phyloP scores from a whole-genome alignment of 2,113 vertebrate species.

The Dromas ardeola region DNA sequence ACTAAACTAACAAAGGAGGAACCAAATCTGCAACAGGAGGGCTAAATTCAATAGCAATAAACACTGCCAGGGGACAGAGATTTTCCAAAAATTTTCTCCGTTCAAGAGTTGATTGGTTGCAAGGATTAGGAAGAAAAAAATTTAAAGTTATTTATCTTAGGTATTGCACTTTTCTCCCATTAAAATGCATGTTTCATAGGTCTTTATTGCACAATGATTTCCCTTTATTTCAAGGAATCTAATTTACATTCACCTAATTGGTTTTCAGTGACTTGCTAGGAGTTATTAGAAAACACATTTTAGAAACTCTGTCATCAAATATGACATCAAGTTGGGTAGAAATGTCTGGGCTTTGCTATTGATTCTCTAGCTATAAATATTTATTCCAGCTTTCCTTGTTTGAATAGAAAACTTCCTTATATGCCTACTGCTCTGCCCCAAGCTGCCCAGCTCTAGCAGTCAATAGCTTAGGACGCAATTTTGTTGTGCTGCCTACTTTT shows the following conservation, averaged over 20 bases:
- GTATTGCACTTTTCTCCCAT: neutral
- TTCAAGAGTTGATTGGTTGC: neutral
- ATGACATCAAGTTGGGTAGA: neutral
- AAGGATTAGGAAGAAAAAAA: neutral
- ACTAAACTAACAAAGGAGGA: neutral
- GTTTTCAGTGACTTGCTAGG: neutral
- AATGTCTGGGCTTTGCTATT: neutral
- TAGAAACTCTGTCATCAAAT: neutral
- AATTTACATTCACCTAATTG: neutral
- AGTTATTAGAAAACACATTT: conserved; percentile 15
- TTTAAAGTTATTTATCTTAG: neutral
- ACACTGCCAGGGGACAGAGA: neutral
- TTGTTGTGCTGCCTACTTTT: neutral
- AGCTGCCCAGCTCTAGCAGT: neutral
- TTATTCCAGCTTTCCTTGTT: neutral
- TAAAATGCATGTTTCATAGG: neutral
- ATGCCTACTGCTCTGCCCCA: neutral
- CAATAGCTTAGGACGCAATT: neutral
- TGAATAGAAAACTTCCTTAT: neutral
- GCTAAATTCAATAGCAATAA: neutral
- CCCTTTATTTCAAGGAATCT: conserved; percentile 1
- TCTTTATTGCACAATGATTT: conserved; percentile 3
- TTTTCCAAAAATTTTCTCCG: neutral
- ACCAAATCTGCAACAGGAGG: neutral
- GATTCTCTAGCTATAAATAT: neutral